Base-by-base conservation (phyloP, 2,888 invertebrate species). In the Eristalinus aeneus region DNA sequence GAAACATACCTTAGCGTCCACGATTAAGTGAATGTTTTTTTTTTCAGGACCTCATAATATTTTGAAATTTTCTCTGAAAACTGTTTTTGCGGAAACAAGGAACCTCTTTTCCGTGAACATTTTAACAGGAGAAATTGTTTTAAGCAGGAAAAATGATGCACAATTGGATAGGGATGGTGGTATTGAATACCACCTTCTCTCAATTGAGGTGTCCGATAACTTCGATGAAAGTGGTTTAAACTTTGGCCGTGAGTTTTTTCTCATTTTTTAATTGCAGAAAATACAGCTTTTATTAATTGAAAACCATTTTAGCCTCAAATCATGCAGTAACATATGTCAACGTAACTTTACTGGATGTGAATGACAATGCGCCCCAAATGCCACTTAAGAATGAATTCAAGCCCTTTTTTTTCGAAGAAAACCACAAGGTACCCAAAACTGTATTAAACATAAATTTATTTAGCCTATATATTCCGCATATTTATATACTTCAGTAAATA, bases 281-380 rank as follows among this genome's bases (percentile, higher is more conserved):
- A 5, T 27, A 5, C 5, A 27, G 5, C 2, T 27, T 27, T 5
- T 3, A 2, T 27, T 27, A 27, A 3, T 27, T 5, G 2, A 27
- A 27, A 27, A 27, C 2, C 9, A 34, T 10, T 9, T 9, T 27
- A 89, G 89, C 88, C 53, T 88, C 88, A 67, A 91, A 90, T 77
- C 75, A 82, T 61, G 89, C 88, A 34, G 87, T 86, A 22, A 92
- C 92, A 0, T 90, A 91, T 61, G 90, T 95, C 0, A 88, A 76
- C 31, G 73, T 90, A 0, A 91, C 93, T 0, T 90, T 95, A 8
- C 87, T 92, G 31, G 95, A 95, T 89, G 93, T 95, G 1, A 95
- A 95, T 89, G 94, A 95, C 90, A 94, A 95, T 83, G 93, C 93
- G 0, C 95, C 95, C 0, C 91, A 93, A 87, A 89, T 94, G 88